These are phyloP conservation scores for Scopus umbretta DNA, from an alignment of 2,113 vertebrate species.

Conservation along the genomic window DNA sequence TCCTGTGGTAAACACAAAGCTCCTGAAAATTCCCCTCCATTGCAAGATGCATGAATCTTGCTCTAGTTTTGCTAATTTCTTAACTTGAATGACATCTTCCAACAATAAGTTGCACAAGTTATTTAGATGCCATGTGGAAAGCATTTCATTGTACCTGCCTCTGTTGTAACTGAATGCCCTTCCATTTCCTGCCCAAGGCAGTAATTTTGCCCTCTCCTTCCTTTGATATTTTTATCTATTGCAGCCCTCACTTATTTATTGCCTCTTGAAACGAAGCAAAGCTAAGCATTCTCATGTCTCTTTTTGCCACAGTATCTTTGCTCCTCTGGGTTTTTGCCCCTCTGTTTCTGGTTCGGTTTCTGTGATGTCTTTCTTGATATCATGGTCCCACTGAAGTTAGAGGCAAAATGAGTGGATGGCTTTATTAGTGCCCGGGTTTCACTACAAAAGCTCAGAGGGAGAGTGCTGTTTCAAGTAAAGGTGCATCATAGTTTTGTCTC, in stretches of 20 bases:
- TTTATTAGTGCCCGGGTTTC: background rate
- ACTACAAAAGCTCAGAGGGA: background rate
- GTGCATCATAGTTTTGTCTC: background rate
- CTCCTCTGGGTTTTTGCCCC: background rate
- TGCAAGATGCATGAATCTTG: background rate
- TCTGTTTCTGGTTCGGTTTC: background rate
- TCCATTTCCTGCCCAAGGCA: background rate
- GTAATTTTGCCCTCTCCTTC: background rate
- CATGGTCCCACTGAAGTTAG: background rate
- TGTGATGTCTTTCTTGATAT: background rate
- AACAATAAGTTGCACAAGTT: background rate
- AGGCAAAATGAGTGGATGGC: background rate
- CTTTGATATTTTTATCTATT: background rate
- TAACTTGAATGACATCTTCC: background rate
- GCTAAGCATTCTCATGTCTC: background rate
- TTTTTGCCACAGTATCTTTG: background rate
- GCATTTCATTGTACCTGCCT: background rate
- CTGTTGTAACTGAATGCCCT: background rate
- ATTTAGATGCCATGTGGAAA: background rate
- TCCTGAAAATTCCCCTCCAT: background rate
- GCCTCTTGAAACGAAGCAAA: background rate
- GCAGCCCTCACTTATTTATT: background rate
- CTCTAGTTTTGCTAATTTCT: background rate
- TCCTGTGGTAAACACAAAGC: background rate
- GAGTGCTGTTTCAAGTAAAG: background rate